Conservation (phyloP, 2,888 invertebrate genomes). For the Eulithis testata region DNA sequence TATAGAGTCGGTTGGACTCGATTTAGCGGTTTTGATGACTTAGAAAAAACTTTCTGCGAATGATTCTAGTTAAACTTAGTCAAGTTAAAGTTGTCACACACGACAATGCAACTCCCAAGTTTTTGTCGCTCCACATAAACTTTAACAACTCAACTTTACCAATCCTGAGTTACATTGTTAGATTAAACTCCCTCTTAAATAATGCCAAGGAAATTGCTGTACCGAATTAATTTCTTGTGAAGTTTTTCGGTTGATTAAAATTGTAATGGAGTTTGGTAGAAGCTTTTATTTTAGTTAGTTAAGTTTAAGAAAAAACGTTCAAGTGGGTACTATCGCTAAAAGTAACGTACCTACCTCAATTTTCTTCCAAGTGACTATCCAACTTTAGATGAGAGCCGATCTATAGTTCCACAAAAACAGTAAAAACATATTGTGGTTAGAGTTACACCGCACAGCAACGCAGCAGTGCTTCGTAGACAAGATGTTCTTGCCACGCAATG, state of each 20-base stretch:
- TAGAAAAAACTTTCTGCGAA: constrained; percentile 2
- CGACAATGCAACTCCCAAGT: constrained; percentile 30
- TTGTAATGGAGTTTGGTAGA: constrained; percentile 8
- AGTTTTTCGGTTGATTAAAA: constrained; percentile 32
- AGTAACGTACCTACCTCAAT: too few relatives aligned
- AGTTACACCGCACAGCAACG: too few relatives aligned
- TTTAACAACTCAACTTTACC: constrained; percentile 29
- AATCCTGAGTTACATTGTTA: constrained; percentile 25
- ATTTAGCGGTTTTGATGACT: neutral
- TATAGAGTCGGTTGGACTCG: too few relatives aligned
- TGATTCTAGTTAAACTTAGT: neutral
- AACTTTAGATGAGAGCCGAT: too few relatives aligned
- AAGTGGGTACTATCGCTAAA: neutral
- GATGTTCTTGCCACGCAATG: too few relatives aligned
- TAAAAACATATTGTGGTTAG: too few relatives aligned
- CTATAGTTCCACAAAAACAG: too few relatives aligned
- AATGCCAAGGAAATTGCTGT: constrained; percentile 28
- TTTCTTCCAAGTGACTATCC: too few relatives aligned
- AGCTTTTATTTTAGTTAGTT: constrained; percentile 6
- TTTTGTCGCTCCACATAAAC: constrained; percentile 31
- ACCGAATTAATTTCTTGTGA: constrained; percentile 30
- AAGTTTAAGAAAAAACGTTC: neutral
- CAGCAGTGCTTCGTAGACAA: too few relatives aligned
- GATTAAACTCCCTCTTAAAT: constrained; percentile 31
- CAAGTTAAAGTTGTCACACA: constrained; percentile 17